Evolutionary conservation across 2,888 invertebrate species (phyloP), one percentile per base, ranked within the genome.

Genomic region (Brenthis daphne): DNA sequence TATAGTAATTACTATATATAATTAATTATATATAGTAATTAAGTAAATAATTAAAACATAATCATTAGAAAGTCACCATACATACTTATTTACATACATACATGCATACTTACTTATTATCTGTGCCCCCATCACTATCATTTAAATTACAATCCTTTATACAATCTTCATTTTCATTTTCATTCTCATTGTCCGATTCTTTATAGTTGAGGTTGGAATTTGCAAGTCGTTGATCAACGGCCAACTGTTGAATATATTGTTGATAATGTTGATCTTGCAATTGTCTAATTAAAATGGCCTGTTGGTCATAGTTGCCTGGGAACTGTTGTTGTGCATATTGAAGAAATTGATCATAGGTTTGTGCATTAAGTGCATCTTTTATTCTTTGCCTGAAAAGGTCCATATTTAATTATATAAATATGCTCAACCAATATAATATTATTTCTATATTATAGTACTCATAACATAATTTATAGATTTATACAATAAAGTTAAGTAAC

Each of bases 251-350:
- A 95, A 99, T 98, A 86, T 99, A 99, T 83, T 99, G 99, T 84
- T 99, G 98, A 85, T 99, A 99, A 88, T 99, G 99, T 82, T 99
- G 99, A 79, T 99, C 99, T 89, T 99, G 99, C 57, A 99, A 92
- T 84, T 99, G 99, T 67, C 96, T 94, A 69, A 99, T 98, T 37
- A 99, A 93, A 55, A 97, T 95, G 0, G 97, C 98, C 94, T 99
- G 99, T 93, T 99, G 96, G 77, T 97, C 97, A 1, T 96, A 96
- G 85, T 96, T 96, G 2, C 95, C 96, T 0, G 96, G 96, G 82
- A 95, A 96, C 84, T 99, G 99, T 83, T 99, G 98, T 79, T 98
- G 97, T 0, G 99, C 98, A 86, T 99, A 99, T 69, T 96, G 94
- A 82, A 95, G 94, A 81, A 98, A 98, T 85, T 98, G 97, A 13